Percentiles rank a stretch among this genome's conserved stretches.
Evolutionary conservation across 2,113 vertebrate species (phyloP).

Genomic region (Phoxinus phoxinus): DNA sequence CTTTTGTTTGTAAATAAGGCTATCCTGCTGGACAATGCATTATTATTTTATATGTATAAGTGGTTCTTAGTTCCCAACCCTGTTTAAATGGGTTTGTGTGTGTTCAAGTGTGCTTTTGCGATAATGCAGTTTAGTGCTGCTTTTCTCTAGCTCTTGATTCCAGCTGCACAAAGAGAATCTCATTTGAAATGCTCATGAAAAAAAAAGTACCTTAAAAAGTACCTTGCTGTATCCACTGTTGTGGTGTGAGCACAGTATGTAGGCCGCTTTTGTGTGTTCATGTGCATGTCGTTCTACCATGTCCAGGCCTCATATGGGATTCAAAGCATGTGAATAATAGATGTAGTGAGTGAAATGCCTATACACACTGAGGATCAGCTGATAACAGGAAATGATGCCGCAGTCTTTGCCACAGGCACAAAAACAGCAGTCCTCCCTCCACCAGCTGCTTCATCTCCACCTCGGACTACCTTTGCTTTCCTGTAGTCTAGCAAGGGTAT

Average conservation of each 20-base stretch:
- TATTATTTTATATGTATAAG: neutral
- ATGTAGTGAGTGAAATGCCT: constrained; percentile 68
- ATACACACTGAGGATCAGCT: constrained; percentile 68
- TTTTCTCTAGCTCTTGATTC: neutral
- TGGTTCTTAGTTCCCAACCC: neutral
- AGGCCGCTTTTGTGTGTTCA: constrained; percentile 16
- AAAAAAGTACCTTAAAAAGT: neutral
- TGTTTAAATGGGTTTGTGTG: neutral
- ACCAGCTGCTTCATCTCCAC: constrained; percentile 14
- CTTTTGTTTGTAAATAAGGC: neutral
- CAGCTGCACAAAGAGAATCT: neutral
- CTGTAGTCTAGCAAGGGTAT: neutral
- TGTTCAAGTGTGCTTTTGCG: neutral
- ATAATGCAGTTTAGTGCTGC: neutral
- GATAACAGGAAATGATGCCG: constrained; percentile 62
- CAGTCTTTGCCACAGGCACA: constrained; percentile 45
- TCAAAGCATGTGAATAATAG: constrained; percentile 76
- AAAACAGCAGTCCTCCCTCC: neutral
- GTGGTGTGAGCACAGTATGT: neutral
- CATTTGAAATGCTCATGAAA: neutral
- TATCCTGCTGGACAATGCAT: neutral
- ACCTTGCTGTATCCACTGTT: neutral
- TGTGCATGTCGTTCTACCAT: constrained; percentile 47
- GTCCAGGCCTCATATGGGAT: constrained; percentile 72
- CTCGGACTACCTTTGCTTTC: constrained; percentile 1